Evolutionary conservation across 2,888 invertebrate genomes (phyloP), one percentile per base, ranked within the genome.

Genomic region (Phyllotreta striolata): DNA sequence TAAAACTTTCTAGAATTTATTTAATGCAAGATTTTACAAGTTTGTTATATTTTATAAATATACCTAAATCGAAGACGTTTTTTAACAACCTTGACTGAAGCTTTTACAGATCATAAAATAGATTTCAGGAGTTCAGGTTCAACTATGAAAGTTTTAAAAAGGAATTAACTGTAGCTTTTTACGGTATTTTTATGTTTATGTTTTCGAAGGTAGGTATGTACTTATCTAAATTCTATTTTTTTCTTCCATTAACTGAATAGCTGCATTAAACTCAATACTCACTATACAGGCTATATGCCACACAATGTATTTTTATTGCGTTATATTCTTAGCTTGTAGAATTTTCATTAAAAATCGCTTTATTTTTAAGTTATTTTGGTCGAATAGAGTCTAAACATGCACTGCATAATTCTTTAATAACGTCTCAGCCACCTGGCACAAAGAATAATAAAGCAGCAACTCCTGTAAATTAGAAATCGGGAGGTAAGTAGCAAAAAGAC

Each of bases 141-240:
- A n/a, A 34, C n/a, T 51, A 51, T 5, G 10, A 51, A 51, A 51
- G 51, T 51, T 37, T 10, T n/a, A 51, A 37, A 51, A 49, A 57
- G 57, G 14, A 57, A 49, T 58, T 58, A 58, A 47, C 40, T 34
- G 24, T 24, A 37, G 13, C 40, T 24, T 51, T 58, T 58, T 58
- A 58, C 58, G 58, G 49, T 13, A 10, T 39, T 47, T 58, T 58
- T 58, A 58, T 13, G 58, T 58, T 58, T 49, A 58, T 49, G 49
- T 58, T 58, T 58, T 58, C 38, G 40, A 12, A 47, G 49, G 24
- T 47, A 49, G 49, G 39, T 38, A 58, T 57, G 24, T 47, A 49
- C 58, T 49, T 38, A 58, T 57, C 38, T 34, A 57, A 35, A 24
- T 10, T 46, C 34, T 24, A 49, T 49, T 58, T 58, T 57, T 58